Evolutionary conservation across 2,113 vertebrate species (phyloP).

Genomic region (Dromaius novaehollandiae): DNA sequence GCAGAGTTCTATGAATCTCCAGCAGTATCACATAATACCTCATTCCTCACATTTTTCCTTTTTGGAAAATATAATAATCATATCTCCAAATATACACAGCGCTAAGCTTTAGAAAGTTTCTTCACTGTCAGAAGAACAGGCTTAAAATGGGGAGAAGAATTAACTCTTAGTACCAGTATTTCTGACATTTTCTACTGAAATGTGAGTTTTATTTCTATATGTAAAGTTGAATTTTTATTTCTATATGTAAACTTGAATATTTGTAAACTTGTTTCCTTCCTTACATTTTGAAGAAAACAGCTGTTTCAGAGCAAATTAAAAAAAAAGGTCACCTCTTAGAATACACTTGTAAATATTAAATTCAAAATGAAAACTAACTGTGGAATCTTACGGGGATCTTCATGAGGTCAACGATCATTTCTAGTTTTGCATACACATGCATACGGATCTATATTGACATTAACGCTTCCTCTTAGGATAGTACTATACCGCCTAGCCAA

Average conservation of each 20-base stretch:
- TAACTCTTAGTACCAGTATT: not conserved
- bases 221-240: not conserved
- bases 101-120: not conserved
- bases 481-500: not conserved
- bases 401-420: not conserved
- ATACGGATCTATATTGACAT: not conserved
- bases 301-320: not conserved
- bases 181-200: constrained; percentile 9
- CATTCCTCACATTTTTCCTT: not conserved
- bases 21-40: not conserved
- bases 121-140: not conserved
- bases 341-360: not conserved
- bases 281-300: not conserved
- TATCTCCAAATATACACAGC: not conserved
- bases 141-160: not conserved
- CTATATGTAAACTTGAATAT: not conserved
- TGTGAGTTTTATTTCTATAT: not conserved
- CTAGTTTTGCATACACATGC: not conserved
- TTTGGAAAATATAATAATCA: not conserved
- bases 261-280: not conserved
- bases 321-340: not conserved
- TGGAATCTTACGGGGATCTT: not conserved
- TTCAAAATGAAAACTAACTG: not conserved
- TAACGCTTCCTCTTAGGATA: not conserved
- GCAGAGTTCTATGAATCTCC: not conserved